phyloP scores from a whole-genome alignment of 2,113 vertebrate species.

The Uria lomvia region DNA sequence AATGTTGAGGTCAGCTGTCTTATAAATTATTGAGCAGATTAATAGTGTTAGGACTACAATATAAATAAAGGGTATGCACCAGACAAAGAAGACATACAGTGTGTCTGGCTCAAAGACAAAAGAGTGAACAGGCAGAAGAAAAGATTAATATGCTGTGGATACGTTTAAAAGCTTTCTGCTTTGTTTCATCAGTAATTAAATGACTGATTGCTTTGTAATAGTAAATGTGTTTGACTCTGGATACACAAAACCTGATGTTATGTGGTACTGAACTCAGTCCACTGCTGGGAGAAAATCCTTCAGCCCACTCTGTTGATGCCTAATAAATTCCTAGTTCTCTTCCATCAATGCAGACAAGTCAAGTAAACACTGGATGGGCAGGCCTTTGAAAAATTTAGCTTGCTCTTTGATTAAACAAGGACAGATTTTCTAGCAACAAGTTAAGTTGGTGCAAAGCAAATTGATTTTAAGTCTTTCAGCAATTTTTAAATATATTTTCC shows the following conservation, averaged over 20 bases:
- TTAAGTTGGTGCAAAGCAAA: background rate
- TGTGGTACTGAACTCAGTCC: background rate
- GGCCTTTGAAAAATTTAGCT: background rate
- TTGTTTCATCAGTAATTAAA: conserved; percentile 25
- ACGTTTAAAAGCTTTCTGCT: background rate
- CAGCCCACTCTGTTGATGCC: background rate
- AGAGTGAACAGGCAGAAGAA: background rate
- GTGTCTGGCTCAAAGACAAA: conserved; percentile 45
- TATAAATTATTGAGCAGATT: conserved; percentile 73
- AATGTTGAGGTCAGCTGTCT: conserved; percentile 68
- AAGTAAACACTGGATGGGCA: background rate
- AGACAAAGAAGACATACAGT: background rate
- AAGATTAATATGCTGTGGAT: background rate
- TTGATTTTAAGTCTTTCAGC: background rate
- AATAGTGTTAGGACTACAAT: conserved; percentile 56
- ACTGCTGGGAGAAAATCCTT: background rate
- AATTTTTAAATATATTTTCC: background rate
- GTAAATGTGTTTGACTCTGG: background rate
- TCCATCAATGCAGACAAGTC: background rate
- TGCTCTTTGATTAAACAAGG: background rate
- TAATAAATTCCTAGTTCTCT: background rate
- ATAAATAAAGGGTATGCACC: conserved; percentile 34
- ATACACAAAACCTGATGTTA: background rate
- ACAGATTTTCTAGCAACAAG: background rate
- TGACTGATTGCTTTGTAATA: conserved; percentile 9